phyloP scores from a whole-genome alignment of 2,113 vertebrate species.

The Gymnorhina tibicen region DNA sequence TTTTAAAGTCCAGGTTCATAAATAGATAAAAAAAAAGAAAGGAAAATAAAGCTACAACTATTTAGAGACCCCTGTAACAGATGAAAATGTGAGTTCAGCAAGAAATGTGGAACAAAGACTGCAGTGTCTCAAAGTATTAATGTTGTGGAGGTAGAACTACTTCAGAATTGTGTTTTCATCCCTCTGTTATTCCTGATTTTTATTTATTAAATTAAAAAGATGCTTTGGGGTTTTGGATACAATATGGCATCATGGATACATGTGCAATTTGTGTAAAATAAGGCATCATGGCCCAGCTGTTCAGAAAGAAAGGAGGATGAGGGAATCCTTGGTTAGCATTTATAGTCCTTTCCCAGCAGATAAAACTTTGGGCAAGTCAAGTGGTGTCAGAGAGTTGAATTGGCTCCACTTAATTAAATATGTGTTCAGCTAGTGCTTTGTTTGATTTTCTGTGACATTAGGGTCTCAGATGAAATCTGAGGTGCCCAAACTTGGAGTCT shows the following conservation, averaged over 20 bases:
- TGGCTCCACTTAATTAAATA: background rate
- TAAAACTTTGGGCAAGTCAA: background rate
- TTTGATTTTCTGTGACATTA: background rate
- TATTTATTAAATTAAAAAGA: background rate
- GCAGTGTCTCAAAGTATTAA: background rate
- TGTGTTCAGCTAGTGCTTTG: background rate
- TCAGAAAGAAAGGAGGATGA: background rate
- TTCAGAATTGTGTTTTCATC: background rate
- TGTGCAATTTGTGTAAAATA: background rate
- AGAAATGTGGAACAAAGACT: background rate
- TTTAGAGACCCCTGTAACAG: background rate
- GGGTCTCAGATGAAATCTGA: background rate
- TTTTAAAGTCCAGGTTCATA: conserved; percentile 70
- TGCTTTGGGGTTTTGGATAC: background rate
- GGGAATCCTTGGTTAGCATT: background rate
- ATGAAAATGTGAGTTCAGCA: background rate
- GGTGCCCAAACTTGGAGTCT: background rate
- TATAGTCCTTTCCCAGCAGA: background rate
- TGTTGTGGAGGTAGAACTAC: background rate
- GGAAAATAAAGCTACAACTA: background rate
- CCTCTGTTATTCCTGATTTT: background rate
- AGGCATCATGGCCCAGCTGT: background rate
- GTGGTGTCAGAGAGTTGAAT: background rate
- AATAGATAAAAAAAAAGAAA: background rate
- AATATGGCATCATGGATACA: background rate